Percentiles rank a stretch among this genome's conserved stretches.
phyloP scores from a whole-genome alignment of 2,888 invertebrate genomes.

The Drosophila hamatofila region DNA sequence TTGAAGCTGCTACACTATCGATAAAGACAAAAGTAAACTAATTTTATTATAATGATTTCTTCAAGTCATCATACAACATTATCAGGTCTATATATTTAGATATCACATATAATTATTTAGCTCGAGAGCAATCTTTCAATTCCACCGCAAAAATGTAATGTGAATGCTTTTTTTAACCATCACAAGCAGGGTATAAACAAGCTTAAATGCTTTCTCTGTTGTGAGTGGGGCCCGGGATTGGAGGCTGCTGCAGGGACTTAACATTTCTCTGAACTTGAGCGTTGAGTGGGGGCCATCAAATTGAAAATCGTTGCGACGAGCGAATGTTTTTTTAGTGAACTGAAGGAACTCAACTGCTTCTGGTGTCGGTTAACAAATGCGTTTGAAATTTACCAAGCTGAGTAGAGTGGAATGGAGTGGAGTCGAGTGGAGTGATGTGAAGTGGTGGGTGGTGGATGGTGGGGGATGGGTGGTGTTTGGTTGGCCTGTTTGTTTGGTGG shows the following conservation, averaged over 20 bases:
- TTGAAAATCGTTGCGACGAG: constrained; percentile 54
- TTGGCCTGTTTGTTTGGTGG: constrained; percentile 6
- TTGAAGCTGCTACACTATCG: too few relatives aligned
- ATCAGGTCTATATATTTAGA: neutral
- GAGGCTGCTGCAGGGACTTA: constrained; percentile 12
- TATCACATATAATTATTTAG: neutral
- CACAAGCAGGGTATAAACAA: constrained; percentile 11
- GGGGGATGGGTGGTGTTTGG: neutral
- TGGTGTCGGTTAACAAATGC: constrained; percentile 65
- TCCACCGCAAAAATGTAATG: neutral
- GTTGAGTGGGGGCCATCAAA: constrained; percentile 63
- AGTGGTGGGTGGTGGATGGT: neutral
- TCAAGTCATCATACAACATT: too few relatives aligned
- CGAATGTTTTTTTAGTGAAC: constrained; percentile 59
- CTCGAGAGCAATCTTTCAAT: neutral
- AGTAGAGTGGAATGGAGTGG: constrained; percentile 8
- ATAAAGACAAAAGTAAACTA: too few relatives aligned
- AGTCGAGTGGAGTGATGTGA: constrained; percentile 3
- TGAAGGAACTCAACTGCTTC: constrained; percentile 37
- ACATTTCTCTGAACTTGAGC: constrained; percentile 46
- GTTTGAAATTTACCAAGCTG: constrained; percentile 48
- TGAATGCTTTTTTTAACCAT: neutral
- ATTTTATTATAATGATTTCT: too few relatives aligned
- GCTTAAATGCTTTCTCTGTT: constrained; percentile 16
- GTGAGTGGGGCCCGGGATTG: neutral